Evolutionary conservation across 2,888 invertebrate genomes (phyloP).

Genomic region (Lydus trimaculatus): DNA sequence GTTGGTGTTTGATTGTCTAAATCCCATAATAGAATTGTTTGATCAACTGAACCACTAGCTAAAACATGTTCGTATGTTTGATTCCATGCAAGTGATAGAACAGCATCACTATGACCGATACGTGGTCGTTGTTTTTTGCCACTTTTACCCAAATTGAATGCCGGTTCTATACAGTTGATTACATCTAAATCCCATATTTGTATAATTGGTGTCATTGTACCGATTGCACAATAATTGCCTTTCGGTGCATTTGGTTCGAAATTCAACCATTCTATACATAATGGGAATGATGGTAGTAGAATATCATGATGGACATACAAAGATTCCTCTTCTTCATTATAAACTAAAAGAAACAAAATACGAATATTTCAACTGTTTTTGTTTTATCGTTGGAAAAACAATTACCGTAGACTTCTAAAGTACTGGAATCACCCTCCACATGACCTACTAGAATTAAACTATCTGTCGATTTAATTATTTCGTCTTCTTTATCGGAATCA

Average conservation of each 20-base stretch:
- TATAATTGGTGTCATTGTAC: slow-evolving; percentile 91
- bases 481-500: slow-evolving; percentile 88
- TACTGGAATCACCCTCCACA: slow-evolving; percentile 85
- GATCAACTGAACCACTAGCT: slow-evolving; percentile 93
- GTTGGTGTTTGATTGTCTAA: slow-evolving; percentile 80
- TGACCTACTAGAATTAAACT: slow-evolving; percentile 89
- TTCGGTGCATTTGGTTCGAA: slow-evolving; percentile 81
- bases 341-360: slow-evolving; percentile 77
- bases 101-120: slow-evolving; percentile 87
- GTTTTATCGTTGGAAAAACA: background rate
- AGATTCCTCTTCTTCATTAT: slow-evolving; percentile 87
- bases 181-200: slow-evolving; percentile 98
- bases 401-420: slow-evolving; percentile 87
- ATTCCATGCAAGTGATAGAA: slow-evolving; percentile 93
- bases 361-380: background rate
- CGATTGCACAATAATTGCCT: slow-evolving; percentile 90
- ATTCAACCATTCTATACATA: slow-evolving; percentile 93
- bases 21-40: slow-evolving; percentile 90
- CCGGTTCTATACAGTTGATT: slow-evolving; percentile 89
- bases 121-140: slow-evolving; percentile 75
- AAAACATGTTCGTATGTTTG: slow-evolving; percentile 79
- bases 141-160: slow-evolving; percentile 79
- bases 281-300: slow-evolving; percentile 85
- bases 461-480: slow-evolving; percentile 85
- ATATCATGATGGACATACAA: slow-evolving; percentile 96